phyloP scores from a whole-genome alignment of 2,113 vertebrate species.

The Merops nubicus region DNA sequence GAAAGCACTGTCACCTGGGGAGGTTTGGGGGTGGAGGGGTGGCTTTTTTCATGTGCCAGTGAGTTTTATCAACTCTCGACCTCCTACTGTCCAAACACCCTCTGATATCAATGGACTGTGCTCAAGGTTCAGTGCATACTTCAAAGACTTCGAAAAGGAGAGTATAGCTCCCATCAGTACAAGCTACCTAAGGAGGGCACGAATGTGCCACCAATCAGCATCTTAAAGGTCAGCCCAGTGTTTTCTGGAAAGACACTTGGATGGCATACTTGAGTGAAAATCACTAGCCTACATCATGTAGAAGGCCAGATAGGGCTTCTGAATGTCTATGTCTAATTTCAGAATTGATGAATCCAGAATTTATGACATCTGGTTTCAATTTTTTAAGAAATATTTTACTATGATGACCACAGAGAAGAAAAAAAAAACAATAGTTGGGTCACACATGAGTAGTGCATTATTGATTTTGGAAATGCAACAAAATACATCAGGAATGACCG shows the following conservation, averaged over 20 bases:
- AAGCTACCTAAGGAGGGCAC: neutral
- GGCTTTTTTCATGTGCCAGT: neutral
- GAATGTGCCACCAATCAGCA: neutral
- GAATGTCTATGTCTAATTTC: neutral
- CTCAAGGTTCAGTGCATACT: neutral
- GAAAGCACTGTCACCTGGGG: neutral
- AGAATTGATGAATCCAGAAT: neutral
- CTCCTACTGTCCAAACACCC: neutral
- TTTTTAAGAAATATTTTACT: neutral
- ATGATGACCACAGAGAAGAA: neutral
- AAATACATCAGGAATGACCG: neutral
- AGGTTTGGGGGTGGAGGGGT: neutral
- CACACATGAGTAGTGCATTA: neutral
- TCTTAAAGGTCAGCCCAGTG: neutral
- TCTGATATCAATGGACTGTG: neutral
- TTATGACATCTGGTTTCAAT: neutral
- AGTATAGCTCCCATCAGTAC: neutral
- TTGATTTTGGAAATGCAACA: neutral
- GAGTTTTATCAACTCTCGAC: neutral
- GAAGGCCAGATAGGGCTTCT: neutral
- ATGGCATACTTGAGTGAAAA: neutral
- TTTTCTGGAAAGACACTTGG: neutral
- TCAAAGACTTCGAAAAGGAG: neutral
- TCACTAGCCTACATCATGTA: neutral
- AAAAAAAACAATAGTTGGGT: neutral